Evolutionary conservation across 2,888 invertebrate genomes (phyloP), one percentile per base, ranked within the genome.

Genomic region (Adelognathus sp.): DNA sequence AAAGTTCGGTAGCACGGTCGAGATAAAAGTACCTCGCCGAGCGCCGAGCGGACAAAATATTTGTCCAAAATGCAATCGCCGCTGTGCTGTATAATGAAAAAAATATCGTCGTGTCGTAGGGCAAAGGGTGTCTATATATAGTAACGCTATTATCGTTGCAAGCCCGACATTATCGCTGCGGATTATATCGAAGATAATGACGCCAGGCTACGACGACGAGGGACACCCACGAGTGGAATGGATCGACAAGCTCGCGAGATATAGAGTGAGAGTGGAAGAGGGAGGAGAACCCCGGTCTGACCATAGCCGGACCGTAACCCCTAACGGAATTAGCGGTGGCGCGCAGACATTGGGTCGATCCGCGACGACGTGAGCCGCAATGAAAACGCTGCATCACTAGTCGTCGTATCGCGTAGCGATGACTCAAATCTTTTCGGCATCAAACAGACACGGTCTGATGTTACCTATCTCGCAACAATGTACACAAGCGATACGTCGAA

Each of bases 281-380:
- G 72, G 60, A 66, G 52, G n/a, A 54, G 39, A 64, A 31, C 31
- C 63, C 44, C 58, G 58, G 80, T 80, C 74, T 79, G 77, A 76
- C 69, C 78, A 78, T 67, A 79, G 41, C 76, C 81, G 58, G 64
- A 77, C 80, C 52, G 78, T 79, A 72, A 77, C 75, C 82, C 64
- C 69, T 84, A 76, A 80, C 72, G 46, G 52, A 79, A 86, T 81
- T 85, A 82, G 46, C 64, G 5, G 60, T n/a, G 44, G 31, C 24
- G 76, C 29, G 56, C 69, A 56, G 39, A 52, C 31, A 36, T 50
- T 6, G 36, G 21, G 52, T 4, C 54, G 33, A 44, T 18, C 27
- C 36, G 18, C 14, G 18, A 58, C 54, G 14, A 61, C 31, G 31
- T 29, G 21, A 46, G 27, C 33, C 36, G 29, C 50, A 16, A 64